Percentiles rank a stretch among this genome's conserved stretches.
Conservation (phyloP, 1,140 invertebrate species). For the Heliconius hermathena region DNA sequence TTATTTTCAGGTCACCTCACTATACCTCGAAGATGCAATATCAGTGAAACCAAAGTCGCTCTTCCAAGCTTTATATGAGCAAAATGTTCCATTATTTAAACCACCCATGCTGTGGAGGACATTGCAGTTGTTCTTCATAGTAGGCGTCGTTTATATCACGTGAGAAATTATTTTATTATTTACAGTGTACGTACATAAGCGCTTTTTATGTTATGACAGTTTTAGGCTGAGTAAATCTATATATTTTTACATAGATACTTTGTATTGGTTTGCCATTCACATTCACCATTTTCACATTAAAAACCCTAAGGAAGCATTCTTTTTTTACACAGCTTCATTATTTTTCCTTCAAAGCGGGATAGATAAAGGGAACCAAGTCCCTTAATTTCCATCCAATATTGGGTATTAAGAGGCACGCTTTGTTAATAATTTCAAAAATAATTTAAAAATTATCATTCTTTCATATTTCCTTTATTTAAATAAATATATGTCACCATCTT, state of each 20-base stretch:
- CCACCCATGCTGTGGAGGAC: constrained; percentile 61
- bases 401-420: no score
- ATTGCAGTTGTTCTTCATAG: constrained; percentile 68
- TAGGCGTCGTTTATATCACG: constrained; percentile 71
- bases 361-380: no score
- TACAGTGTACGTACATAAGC: background rate
- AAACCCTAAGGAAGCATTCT: no score
- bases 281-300: no score
- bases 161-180: constrained; percentile 46
- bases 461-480: background rate
- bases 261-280: no score
- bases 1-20: constrained; percentile 50
- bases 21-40: constrained; percentile 48
- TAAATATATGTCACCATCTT: background rate
- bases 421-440: no score
- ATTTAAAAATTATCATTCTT: no score
- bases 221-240: background rate
- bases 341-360: no score
- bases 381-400: no score
- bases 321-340: no score
- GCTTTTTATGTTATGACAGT: background rate
- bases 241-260: no score
- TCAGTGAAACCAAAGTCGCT: constrained; percentile 50
- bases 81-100: constrained; percentile 65
- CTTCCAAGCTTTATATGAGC: constrained; percentile 55